Conservation (phyloP, 2,113 vertebrate species). For the Halichoerus grypus region DNA sequence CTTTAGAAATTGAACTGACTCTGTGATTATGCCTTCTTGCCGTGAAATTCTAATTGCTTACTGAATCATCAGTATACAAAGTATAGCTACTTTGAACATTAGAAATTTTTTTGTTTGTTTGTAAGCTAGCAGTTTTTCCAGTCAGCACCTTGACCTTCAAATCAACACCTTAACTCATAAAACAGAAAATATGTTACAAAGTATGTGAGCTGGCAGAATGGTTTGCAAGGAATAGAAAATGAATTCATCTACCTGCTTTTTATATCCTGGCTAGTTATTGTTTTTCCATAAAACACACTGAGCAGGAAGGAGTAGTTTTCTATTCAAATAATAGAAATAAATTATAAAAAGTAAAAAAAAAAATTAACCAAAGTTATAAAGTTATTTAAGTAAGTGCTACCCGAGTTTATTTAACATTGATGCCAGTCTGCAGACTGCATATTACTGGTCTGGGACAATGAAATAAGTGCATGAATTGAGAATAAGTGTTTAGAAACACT, state of each 20-base stretch:
- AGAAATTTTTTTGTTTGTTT: not conserved
- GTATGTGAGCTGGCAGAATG: not conserved
- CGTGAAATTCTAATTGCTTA: constrained; percentile 43
- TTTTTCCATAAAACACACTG: not conserved
- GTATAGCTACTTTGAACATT: not conserved
- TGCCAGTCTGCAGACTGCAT: not conserved
- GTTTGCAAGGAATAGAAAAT: not conserved
- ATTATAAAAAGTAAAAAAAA: constrained; percentile 12
- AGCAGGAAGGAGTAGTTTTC: not conserved
- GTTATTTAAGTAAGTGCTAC: not conserved
- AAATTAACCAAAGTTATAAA: not conserved
- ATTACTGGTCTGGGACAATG: not conserved
- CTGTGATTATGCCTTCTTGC: constrained; percentile 24
- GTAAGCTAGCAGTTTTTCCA: not conserved
- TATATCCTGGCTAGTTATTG: not conserved
- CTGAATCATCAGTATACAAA: not conserved
- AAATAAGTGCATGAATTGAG: not conserved
- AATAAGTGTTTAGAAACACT: not conserved
- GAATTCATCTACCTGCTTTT: not conserved
- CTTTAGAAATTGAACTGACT: constrained; percentile 64
- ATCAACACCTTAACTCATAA: not conserved
- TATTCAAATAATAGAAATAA: not conserved
- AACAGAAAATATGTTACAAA: not conserved
- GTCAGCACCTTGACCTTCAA: not conserved
- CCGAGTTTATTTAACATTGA: not conserved